Base-by-base conservation (phyloP, 2,113 vertebrate species). In the Agapornis roseicollis region DNA sequence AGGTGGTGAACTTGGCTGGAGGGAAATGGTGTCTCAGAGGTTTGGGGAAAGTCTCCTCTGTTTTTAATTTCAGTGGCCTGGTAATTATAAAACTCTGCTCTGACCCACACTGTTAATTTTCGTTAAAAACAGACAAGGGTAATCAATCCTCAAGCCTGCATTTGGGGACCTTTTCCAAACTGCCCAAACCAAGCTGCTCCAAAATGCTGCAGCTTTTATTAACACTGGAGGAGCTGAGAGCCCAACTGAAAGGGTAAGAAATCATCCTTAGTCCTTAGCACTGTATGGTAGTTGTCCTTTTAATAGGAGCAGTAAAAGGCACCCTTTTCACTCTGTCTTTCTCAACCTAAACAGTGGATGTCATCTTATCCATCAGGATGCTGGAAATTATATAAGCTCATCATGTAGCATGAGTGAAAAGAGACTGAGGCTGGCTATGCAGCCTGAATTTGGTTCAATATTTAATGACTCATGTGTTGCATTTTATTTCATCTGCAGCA, bases 381-480 rank as follows among this genome's bases (percentile, higher is more conserved):
- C 46, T 89, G 85, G 91, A 91, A 93, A 93, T 96, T 72, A 90
- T 63, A 87, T 90, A 96, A 96, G 37, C 56, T 70, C 56, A 49
- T 88, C 69, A 61, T 78, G 84, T 78, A 49, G 71, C 65, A 83
- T 74, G 74, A 88, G 63, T 78, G 81, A 95, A 96, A 90, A 39
- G 81, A 93, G 63, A 85, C 61, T 84, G 69, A 91, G 7, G 42
- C 89, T 88, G 83, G 66, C 42, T 69, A 15, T 13, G 81, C 63
- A 77, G 49, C 47, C 83, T 76, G 70, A 85, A 70, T 87, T 64
- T 72, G n/a, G n/a, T 77, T 96, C 78, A 96, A 95, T 91, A 95
- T 87, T 93, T 95, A 91, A 92, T 95, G 92, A 79, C 68, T 74
- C 76, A n/a, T 80, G 68, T 6, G 3, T 85, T 87, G 78, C 60